phyloP scores from a whole-genome alignment of 2,888 invertebrate genomes.

The Synanthedon andrenaeformis region DNA sequence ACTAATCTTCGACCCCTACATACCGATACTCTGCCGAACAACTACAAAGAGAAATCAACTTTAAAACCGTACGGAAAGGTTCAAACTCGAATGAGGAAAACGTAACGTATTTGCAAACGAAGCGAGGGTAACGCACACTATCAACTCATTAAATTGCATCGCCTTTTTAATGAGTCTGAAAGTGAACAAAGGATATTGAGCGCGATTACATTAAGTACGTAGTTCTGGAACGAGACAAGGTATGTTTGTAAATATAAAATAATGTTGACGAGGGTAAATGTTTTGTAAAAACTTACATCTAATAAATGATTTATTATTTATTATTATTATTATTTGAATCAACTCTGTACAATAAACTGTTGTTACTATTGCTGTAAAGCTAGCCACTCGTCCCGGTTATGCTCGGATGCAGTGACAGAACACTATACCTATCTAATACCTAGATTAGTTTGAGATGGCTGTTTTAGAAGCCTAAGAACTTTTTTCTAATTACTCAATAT shows the following conservation, averaged over 20 bases:
- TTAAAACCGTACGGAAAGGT: constrained; percentile 23
- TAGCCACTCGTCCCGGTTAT: no score
- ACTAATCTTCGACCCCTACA: constrained; percentile 71
- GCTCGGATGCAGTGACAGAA: no score
- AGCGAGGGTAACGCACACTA: constrained; percentile 70
- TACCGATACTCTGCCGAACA: constrained; percentile 43
- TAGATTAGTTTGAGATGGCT: no score
- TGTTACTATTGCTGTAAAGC: background rate
- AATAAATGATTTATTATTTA: no score
- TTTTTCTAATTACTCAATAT: no score
- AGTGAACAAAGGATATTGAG: constrained; percentile 70
- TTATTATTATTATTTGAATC: no score
- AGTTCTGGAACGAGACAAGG: constrained; percentile 41
- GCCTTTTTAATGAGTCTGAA: constrained; percentile 72
- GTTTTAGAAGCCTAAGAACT: no score
- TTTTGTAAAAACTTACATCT: no score
- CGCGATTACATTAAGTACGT: constrained; percentile 68
- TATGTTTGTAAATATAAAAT: no score
- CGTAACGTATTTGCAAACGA: constrained; percentile 56
- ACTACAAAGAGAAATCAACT: constrained; percentile 23
- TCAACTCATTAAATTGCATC: constrained; percentile 72
- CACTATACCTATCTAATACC: no score
- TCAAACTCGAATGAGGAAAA: constrained; percentile 14
- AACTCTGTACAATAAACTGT: background rate
- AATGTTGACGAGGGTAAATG: no score